Base-by-base conservation (phyloP, 1,140 invertebrate genomes). In the Tenebrio molitor region DNA sequence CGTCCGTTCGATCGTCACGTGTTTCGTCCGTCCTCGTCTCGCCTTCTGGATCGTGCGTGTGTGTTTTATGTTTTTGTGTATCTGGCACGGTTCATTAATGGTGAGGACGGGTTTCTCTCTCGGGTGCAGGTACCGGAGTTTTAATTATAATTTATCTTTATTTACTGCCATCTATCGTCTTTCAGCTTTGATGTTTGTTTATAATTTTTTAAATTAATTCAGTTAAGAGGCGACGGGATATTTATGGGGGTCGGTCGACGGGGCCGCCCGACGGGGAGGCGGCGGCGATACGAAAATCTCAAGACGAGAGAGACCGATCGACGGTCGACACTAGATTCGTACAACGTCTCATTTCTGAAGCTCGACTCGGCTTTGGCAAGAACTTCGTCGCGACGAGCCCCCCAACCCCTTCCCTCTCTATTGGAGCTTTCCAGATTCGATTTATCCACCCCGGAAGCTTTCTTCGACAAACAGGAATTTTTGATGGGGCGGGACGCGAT, bases 91-190 rank as follows among this genome's bases (percentile, higher is more conserved):
- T 58, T 58, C 50, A 58, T 58, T 58, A 58, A 58, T 58, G 50
- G 50, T 58, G 50, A 58, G 23, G 50, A 58, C 50, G 50, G 50
- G 50, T 58, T 58, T 58, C 50, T 58, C 44, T 50, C 50, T 58
- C 50, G 29, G 50, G 46, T 53, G 46, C 46, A 53, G 46, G 50
- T 58, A 58, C 29, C 50, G 21, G 50, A 58, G 50, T 58, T 66
- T 66, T 66, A 44, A 66, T 66, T 66, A 44, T 66, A 66, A 66
- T 66, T 66, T 66, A 41, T 66, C 64, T 21, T 65, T 42, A 65
- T 65, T 65, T 65, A 65, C 62, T 65, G 62, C 39, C 62, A 64
- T 64, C 63, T 39, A 66, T 66, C 63, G 63, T 66, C 36, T 44
- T 44, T 66, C 36, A 29, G 17, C 21, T 66, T 41, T 66, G 21